These are phyloP conservation scores for Vireo griseus DNA, from an alignment of 2,797 vertebrate species.

Conservation along the genomic window DNA sequence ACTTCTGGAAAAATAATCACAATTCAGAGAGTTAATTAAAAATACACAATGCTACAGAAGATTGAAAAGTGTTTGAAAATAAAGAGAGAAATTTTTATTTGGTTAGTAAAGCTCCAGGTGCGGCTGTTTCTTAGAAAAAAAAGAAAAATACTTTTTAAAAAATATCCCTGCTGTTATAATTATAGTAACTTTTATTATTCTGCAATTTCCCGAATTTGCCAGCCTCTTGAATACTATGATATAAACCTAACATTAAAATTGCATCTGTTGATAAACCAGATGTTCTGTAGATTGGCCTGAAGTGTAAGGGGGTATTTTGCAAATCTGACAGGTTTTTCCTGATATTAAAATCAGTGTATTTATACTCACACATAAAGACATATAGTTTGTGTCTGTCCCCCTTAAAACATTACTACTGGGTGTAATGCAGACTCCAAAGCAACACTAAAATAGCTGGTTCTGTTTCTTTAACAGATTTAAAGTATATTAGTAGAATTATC, in stretches of 20 bases:
- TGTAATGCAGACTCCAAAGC: neutral
- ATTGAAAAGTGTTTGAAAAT: conserved; percentile 21
- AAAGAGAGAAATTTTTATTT: neutral
- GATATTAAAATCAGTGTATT: neutral
- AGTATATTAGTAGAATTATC: neutral
- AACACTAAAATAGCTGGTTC: neutral
- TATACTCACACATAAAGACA: neutral
- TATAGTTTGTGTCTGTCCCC: neutral
- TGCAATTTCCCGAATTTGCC: neutral
- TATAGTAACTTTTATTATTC: neutral
- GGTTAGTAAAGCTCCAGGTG: neutral
- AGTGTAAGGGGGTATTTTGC: neutral
- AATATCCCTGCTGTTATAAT: neutral
- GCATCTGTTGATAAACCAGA: neutral
- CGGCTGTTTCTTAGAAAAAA: neutral
- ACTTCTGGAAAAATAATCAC: neutral
- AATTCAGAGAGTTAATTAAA: conserved; percentile 33
- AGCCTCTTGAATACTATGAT: neutral
- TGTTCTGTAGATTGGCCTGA: neutral
- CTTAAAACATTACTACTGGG: neutral
- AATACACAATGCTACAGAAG: neutral
- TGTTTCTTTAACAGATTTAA: neutral
- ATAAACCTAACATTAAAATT: neutral
- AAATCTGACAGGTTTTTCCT: neutral
- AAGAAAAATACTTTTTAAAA: neutral